Conservation (phyloP, 37 sponge, comb jelly and placozoan species). For the Ephydatia muelleri region DNA sequence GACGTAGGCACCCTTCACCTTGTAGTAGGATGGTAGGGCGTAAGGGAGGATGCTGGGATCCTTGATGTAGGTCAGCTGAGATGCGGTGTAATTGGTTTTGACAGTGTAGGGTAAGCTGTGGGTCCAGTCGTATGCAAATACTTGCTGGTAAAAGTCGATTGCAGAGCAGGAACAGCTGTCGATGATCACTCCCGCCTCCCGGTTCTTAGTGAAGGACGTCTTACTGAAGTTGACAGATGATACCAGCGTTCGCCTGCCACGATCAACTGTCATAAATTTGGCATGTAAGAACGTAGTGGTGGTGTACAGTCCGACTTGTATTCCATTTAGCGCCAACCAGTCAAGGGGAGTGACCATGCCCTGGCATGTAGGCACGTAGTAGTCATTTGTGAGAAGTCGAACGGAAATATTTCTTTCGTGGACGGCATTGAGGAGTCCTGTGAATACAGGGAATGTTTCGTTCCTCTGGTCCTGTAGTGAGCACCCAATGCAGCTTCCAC, state of each 20-base stretch:
- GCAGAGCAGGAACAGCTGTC: conserved; percentile 42
- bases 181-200: conserved; percentile 88
- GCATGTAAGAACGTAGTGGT: conserved; percentile 86
- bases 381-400: conserved; percentile 79
- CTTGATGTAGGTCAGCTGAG: conserved; percentile 66
- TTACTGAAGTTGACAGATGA: conserved; percentile 90
- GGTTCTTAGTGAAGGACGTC: conserved; percentile 82
- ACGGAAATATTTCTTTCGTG: conserved; percentile 50
- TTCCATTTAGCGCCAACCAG: conserved; percentile 76
- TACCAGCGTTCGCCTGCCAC: conserved; percentile 70
- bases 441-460: conserved; percentile 83
- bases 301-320: conserved; percentile 58
- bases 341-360: conserved; percentile 74
- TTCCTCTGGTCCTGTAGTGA: conserved; percentile 42
- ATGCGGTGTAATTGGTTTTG: conserved; percentile 35
- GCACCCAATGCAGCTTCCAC: conserved; percentile 67
- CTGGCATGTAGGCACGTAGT: conserved; percentile 43
- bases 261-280: conserved; percentile 77
- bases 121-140: conserved; percentile 82
- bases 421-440: conserved; percentile 81
- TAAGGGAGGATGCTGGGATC: conserved; percentile 20
- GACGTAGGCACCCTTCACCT: conserved; percentile 61
- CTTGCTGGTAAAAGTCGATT: conserved; percentile 51
- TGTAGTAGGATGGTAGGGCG: conserved; percentile 15
- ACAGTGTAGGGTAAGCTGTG: conserved; percentile 37